Percentiles rank a stretch among this genome's conserved stretches.
Evolutionary conservation across 2,888 invertebrate species (phyloP).

Genomic region (Drosophila putrida): DNA sequence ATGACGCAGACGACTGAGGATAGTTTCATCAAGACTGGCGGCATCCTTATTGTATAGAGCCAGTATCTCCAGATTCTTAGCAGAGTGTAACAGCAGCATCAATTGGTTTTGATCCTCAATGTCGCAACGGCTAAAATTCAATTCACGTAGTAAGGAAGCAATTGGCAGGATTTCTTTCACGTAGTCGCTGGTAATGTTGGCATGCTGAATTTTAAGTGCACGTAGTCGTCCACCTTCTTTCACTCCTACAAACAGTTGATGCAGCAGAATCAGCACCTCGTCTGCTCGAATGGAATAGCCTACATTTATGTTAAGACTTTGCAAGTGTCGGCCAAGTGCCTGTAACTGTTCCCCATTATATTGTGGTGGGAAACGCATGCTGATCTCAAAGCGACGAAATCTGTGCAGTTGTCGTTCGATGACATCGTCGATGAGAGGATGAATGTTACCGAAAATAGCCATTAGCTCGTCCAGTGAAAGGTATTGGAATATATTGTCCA

Average conservation of each 20-base stretch:
- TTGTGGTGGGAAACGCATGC: constrained; percentile 57
- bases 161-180: constrained; percentile 34
- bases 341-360: constrained; percentile 29
- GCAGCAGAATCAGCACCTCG: constrained; percentile 23
- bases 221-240: constrained; percentile 30
- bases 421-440: constrained; percentile 43
- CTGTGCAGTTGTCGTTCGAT: constrained; percentile 54
- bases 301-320: constrained; percentile 51
- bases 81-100: constrained; percentile 27
- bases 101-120: constrained; percentile 39
- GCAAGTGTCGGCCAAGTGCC: constrained; percentile 48
- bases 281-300: constrained; percentile 49
- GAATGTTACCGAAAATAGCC: constrained; percentile 30
- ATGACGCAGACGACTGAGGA: constrained; percentile 26
- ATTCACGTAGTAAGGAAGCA: constrained; percentile 32
- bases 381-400: constrained; percentile 46
- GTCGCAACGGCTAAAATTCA: constrained; percentile 59
- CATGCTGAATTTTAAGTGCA: constrained; percentile 54
- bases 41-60: constrained; percentile 41
- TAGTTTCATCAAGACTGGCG: constrained; percentile 19
- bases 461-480: constrained; percentile 52
- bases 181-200: constrained; percentile 30
- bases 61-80: constrained; percentile 40
- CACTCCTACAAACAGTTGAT: constrained; percentile 45
- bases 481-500: constrained; percentile 52